A percentile compares a stretch with the other conserved stretches of the same genome.
Evolutionary conservation across 2,888 invertebrate species (phyloP).

Genomic region (Cartodere bifasciata): DNA sequence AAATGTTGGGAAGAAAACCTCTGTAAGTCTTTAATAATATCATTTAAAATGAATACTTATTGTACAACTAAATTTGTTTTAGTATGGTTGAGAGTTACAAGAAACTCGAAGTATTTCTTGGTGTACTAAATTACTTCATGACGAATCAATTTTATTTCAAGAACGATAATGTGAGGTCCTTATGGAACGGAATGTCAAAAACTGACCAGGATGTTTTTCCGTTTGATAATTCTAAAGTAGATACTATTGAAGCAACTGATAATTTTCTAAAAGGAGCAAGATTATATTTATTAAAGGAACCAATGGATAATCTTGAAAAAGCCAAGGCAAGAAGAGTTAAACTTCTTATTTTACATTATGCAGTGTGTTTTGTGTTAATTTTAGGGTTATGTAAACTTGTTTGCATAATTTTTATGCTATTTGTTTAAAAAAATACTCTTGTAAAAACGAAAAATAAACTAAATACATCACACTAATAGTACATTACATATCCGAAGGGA

Average conservation of each 20-base stretch:
- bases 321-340: conserved; percentile 29
- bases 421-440: no score
- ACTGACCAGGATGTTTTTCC: conserved; percentile 50
- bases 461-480: no score
- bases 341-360: conserved; percentile 10
- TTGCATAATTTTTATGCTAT: no score
- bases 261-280: conserved; percentile 12
- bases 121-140: conserved; percentile 64
- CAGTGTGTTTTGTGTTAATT: conserved; percentile 4
- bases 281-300: conserved; percentile 38
- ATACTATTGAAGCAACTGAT: conserved; percentile 53
- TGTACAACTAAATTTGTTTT: no score
- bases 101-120: conserved; percentile 66
- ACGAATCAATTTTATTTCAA: conserved; percentile 59
- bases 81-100: conserved; percentile 69
- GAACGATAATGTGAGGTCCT: conserved; percentile 35
- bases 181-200: conserved; percentile 43
- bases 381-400: conserved; percentile 5
- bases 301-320: conserved; percentile 53
- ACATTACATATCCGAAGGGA: no score
- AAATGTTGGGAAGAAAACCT: no score
- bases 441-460: no score
- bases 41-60: no score
- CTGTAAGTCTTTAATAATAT: no score
- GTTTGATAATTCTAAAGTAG: conserved; percentile 54